A percentile compares a stretch with the other conserved stretches of the same genome.
Conservation (phyloP, 2,888 invertebrate genomes). For the Oscheius onirici region DNA sequence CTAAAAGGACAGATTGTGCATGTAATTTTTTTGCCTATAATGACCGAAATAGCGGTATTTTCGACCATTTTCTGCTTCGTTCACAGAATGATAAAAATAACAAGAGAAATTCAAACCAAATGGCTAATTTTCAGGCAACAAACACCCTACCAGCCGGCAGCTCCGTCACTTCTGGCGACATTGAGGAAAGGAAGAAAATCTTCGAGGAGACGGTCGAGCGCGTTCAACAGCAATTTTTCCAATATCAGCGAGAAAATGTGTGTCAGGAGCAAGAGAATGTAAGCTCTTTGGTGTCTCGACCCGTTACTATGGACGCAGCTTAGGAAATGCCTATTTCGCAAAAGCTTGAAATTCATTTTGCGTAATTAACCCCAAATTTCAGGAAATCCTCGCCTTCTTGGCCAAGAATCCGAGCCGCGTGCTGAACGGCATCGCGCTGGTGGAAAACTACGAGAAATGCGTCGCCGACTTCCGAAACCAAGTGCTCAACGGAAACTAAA, state of each 20-base stretch:
- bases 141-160: neutral
- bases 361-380: constrained; percentile 28
- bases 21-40: no score
- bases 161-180: constrained; percentile 39
- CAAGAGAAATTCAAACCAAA: no score
- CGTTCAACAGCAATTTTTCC: constrained; percentile 67
- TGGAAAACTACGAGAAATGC: constrained; percentile 61
- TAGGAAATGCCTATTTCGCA: neutral
- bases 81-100: neutral
- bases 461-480: constrained; percentile 61
- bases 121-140: neutral
- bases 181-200: constrained; percentile 67
- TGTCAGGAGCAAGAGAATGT: constrained; percentile 67
- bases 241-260: constrained; percentile 66
- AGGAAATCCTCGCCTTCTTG: constrained; percentile 64
- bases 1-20: no score
- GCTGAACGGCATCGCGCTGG: constrained; percentile 63
- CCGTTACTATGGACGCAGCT: neutral
- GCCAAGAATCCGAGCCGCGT: constrained; percentile 57
- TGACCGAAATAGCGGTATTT: no score
- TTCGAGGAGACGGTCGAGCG: constrained; percentile 69
- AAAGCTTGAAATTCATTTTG: neutral
- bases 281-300: neutral
- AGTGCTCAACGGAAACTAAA: constrained; percentile 58
- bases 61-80: neutral